Percentiles rank a stretch among this genome's conserved stretches.
Conservation (phyloP, 2,888 invertebrate genomes). For the Hedya salicella region DNA sequence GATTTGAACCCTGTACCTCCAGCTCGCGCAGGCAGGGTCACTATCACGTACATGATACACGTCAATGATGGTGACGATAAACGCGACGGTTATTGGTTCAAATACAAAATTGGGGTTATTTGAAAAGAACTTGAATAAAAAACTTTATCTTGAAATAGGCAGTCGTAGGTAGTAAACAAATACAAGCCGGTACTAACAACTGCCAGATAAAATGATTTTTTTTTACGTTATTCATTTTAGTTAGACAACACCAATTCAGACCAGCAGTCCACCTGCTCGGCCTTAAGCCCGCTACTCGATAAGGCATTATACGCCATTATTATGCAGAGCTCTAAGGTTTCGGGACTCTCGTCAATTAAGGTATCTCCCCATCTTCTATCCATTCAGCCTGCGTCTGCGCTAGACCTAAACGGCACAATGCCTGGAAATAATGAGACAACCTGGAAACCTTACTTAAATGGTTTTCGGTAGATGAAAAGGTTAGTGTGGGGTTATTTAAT, state of each 20-base stretch:
- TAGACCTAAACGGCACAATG: slow-evolving; percentile 77
- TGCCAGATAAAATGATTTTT: no score
- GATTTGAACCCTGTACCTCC: no score
- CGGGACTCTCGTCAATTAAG: slow-evolving; percentile 84
- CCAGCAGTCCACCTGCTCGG: slow-evolving; percentile 47
- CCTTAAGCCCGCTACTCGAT: slow-evolving; percentile 72
- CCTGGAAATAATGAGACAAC: slow-evolving; percentile 76
- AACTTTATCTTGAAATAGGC: no score
- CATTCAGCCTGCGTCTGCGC: slow-evolving; percentile 60
- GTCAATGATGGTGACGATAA: no score
- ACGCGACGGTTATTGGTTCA: no score
- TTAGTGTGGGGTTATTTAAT: slow-evolving; percentile 57
- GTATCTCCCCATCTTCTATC: slow-evolving; percentile 80
- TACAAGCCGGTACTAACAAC: no score
- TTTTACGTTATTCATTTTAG: no score
- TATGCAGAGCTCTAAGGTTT: slow-evolving; percentile 82
- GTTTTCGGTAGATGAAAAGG: slow-evolving; percentile 68
- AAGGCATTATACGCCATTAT: slow-evolving; percentile 82
- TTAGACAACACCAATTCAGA: not conserved
- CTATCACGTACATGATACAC: no score
- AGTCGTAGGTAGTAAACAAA: no score
- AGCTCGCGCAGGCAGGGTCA: no score
- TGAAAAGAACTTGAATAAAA: no score
- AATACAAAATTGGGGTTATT: no score
- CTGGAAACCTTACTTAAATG: slow-evolving; percentile 63